Percentiles rank a stretch among this genome's conserved stretches.
phyloP scores from a whole-genome alignment of 2,113 vertebrate species.

The Ardeotis arabs region DNA sequence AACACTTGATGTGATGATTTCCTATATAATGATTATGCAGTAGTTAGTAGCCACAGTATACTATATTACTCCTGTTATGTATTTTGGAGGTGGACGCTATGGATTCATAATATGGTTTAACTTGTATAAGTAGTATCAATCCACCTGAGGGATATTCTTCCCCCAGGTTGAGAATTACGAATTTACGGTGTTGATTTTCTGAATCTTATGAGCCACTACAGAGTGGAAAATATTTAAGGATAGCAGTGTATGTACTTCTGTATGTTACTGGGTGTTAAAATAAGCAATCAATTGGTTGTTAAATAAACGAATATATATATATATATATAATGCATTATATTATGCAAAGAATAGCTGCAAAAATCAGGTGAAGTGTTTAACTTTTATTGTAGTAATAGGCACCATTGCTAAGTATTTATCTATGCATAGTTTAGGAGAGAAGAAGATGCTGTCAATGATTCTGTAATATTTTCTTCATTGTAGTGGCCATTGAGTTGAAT shows the following conservation, averaged over 20 bases:
- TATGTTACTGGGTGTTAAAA: constrained; percentile 68
- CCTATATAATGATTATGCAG: constrained; percentile 58
- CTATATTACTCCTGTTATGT: constrained; percentile 65
- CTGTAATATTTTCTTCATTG: constrained; percentile 73
- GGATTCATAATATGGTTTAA: constrained; percentile 44
- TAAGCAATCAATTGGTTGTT: constrained; percentile 44
- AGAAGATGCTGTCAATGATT: constrained; percentile 69
- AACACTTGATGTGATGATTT: constrained; percentile 54
- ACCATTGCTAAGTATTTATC: constrained; percentile 70
- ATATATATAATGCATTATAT: constrained; percentile 45
- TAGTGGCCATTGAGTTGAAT: constrained; percentile 72
- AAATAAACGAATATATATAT: constrained; percentile 15
- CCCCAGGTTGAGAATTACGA: constrained; percentile 32
- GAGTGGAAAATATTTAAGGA: constrained; percentile 72
- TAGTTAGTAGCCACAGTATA: constrained; percentile 65
- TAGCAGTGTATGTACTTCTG: constrained; percentile 58
- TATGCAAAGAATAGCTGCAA: constrained; percentile 56
- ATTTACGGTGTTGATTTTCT: constrained; percentile 41
- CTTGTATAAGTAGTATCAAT: constrained; percentile 50
- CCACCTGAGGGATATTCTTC: constrained; percentile 35
- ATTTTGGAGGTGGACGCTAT: constrained; percentile 56
- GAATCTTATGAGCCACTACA: constrained; percentile 45
- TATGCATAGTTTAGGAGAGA: constrained; percentile 69
- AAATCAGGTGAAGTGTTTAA: constrained; percentile 61
- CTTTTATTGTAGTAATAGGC: constrained; percentile 61